These are phyloP conservation scores for Penaeus vannamei DNA, from an alignment of 1,140 invertebrate genomes.

Conservation along the genomic window DNA sequence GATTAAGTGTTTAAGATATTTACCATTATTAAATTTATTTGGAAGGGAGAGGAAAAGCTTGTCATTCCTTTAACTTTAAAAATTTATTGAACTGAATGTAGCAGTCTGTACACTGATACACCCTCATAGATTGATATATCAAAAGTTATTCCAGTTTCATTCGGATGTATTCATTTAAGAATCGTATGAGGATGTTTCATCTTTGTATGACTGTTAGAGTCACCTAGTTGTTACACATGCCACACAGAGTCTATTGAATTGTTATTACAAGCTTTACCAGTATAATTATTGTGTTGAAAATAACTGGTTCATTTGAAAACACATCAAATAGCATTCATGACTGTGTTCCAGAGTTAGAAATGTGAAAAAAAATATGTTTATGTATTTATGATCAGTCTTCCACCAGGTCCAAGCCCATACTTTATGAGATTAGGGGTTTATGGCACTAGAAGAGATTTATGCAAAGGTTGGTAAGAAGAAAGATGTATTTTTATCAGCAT, in stretches of 20 bases:
- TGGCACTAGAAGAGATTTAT: no score
- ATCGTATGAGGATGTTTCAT: not conserved
- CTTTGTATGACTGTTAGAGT: constrained; percentile 22
- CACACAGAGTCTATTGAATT: constrained; percentile 58
- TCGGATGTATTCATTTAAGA: not conserved
- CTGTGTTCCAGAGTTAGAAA: not conserved
- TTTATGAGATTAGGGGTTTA: no score
- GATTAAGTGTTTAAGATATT: constrained; percentile 20
- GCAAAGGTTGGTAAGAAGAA: no score
- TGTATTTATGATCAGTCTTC: no score
- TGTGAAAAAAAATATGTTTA: no score
- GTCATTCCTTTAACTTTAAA: not conserved
- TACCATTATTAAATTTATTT: constrained; percentile 14
- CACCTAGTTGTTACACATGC: constrained; percentile 47
- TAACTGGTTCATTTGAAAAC: not conserved
- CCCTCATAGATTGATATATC: no score
- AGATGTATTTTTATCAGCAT: no score
- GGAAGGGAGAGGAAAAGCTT: constrained; percentile 34
- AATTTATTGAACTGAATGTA: not conserved
- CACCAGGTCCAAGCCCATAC: no score
- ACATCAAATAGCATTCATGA: constrained; percentile 4
- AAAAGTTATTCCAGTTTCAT: not conserved
- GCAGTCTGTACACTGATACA: no score
- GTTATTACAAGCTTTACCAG: constrained; percentile 56
- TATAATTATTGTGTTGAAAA: constrained; percentile 48